A percentile compares a stretch with the other conserved stretches of the same genome.
Conservation (phyloP, 1,140 invertebrate species). For the Teleogryllus occipitalis region DNA sequence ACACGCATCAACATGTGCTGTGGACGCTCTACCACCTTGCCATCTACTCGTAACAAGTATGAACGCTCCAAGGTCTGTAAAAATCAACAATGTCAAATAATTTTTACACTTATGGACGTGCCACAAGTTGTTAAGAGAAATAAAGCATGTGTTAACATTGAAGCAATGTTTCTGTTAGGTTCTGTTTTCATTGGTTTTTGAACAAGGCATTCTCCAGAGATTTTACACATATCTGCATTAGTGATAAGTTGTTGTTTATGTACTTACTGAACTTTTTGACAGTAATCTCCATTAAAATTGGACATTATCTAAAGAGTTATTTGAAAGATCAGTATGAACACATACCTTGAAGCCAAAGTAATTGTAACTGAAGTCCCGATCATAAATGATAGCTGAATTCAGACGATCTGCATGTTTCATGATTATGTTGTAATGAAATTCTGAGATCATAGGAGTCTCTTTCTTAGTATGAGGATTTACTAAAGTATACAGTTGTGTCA, state of each 20-base stretch:
- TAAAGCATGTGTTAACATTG: not conserved
- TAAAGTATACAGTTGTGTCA: constrained; percentile 75
- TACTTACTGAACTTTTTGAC: not conserved
- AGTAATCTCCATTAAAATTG: not conserved
- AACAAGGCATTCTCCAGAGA: too few species aligned
- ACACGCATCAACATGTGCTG: constrained; percentile 99
- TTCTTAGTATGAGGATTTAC: constrained; percentile 62
- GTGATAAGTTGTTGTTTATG: too few species aligned
- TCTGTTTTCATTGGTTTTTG: too few species aligned
- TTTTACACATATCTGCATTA: too few species aligned
- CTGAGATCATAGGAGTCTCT: constrained; percentile 74
- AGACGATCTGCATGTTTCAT: constrained; percentile 78
- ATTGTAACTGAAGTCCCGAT: constrained; percentile 94
- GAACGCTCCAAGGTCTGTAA: constrained; percentile 82
- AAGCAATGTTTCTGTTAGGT: too few species aligned
- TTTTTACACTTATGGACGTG: not conserved
- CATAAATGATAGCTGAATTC: constrained; percentile 96
- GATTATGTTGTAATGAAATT: constrained; percentile 75
- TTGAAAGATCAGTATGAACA: not conserved
- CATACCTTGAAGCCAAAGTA: constrained; percentile 95
- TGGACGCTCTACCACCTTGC: constrained; percentile 90
- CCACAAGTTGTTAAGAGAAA: not conserved
- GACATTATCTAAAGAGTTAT: not conserved
- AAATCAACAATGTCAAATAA: not conserved
- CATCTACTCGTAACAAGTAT: constrained; percentile 89